Evolutionary conservation across 1,140 invertebrate species (phyloP).

Genomic region (Pachypeltis micranthus): DNA sequence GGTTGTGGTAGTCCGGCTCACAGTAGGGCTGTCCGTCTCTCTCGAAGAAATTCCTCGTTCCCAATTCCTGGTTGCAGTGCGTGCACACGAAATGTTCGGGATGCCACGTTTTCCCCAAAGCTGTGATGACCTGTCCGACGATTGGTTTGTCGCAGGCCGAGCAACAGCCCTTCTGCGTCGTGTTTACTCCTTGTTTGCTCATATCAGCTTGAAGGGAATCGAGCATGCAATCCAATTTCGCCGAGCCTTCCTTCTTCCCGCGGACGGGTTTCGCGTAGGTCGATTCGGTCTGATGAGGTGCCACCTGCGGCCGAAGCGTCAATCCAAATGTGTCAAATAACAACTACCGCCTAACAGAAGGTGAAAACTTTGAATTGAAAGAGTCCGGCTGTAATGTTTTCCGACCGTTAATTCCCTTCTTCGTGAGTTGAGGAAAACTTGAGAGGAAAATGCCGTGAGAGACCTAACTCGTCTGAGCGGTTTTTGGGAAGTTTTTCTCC

Average conservation of each 20-base stretch:
- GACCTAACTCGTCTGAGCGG: no score
- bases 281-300: conserved; percentile 51
- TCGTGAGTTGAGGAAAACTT: no score
- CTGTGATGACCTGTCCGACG: conserved; percentile 93
- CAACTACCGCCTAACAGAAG: no score
- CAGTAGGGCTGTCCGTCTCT: conserved; percentile 92
- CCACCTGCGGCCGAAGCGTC: no score
- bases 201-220: conserved; percentile 86
- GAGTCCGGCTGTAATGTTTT: no score
- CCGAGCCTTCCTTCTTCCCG: conserved; percentile 38
- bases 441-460: no score
- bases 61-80: conserved; percentile 91
- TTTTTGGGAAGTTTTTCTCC: no score
- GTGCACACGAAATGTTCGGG: conserved; percentile 97
- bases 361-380: no score
- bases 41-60: conserved; percentile 97
- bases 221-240: conserved; percentile 83
- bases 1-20: conserved; percentile 94
- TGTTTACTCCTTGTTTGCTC: conserved; percentile 93
- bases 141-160: conserved; percentile 95
- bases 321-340: no score
- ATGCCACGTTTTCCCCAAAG: conserved; percentile 98
- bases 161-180: conserved; percentile 96
- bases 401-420: no score
- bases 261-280: conserved; percentile 54